phyloP scores from a whole-genome alignment of 2,888 invertebrate genomes.

The Trichogramma dendrolimi region DNA sequence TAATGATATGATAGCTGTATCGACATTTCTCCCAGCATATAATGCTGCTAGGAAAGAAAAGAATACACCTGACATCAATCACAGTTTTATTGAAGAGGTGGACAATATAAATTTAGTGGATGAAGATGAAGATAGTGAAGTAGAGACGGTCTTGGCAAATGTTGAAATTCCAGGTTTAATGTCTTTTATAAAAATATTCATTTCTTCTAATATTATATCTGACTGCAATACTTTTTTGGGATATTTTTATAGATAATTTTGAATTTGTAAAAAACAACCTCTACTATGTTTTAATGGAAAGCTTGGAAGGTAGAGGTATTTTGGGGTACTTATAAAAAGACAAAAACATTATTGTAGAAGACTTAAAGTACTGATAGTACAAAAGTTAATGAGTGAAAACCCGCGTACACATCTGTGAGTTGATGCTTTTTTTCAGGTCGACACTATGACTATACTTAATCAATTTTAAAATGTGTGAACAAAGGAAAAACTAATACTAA shows the following conservation, averaged over 20 bases:
- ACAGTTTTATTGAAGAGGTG: neutral
- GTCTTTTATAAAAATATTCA: neutral
- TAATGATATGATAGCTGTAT: neutral
- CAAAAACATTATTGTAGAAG: slow-evolving; percentile 14
- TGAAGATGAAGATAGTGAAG: neutral
- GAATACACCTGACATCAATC: slow-evolving; percentile 3
- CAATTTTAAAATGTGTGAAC: neutral
- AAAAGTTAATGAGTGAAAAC: slow-evolving; percentile 8
- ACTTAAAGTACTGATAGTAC: slow-evolving; percentile 15
- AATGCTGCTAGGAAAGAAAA: slow-evolving; percentile 1
- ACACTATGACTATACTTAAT: neutral
- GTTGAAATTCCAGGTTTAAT: neutral
- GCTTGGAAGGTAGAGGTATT: slow-evolving; percentile 12
- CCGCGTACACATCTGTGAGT: slow-evolving; percentile 1
- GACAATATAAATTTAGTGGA: neutral
- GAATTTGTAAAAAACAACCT: slow-evolving; percentile 10
- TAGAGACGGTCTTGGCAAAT: neutral
- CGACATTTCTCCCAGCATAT: slow-evolving; percentile 1
- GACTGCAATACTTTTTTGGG: neutral
- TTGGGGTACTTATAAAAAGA: slow-evolving; percentile 14
- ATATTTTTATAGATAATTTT: slow-evolving; percentile 16
- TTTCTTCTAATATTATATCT: neutral
- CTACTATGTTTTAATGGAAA: slow-evolving; percentile 8
- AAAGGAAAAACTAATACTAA: neutral
- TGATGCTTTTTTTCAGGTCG: neutral